Percentiles rank a stretch among this genome's conserved stretches.
Evolutionary conservation across 1,140 invertebrate species (phyloP).

Genomic region (Adelges cooleyi): DNA sequence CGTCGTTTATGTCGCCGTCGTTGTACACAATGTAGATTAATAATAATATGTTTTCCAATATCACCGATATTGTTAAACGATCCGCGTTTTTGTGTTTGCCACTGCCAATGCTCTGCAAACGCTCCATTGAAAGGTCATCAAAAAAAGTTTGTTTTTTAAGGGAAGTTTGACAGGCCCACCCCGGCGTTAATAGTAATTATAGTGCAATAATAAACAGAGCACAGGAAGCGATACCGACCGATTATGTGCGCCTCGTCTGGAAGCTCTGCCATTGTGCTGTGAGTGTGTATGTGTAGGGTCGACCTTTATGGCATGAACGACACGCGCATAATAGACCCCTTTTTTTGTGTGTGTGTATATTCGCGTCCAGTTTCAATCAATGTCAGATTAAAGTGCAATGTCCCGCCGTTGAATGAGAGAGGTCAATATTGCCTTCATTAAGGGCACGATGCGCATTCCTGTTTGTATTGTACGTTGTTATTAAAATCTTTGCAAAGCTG

Average conservation of each 20-base stretch:
- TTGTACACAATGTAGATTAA: too few species aligned
- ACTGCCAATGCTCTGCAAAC: too few species aligned
- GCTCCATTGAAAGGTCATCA: slow-evolving; percentile 8
- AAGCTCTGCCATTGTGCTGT: slow-evolving; percentile 16
- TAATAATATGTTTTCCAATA: too few species aligned
- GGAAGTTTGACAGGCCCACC: not conserved
- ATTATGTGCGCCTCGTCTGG: slow-evolving; percentile 1
- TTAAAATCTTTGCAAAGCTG: too few species aligned
- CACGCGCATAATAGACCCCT: slow-evolving; percentile 10
- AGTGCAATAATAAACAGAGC: slow-evolving; percentile 21
- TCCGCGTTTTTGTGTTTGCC: too few species aligned
- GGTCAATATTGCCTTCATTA: slow-evolving; percentile 27
- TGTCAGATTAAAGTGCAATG: slow-evolving; percentile 27
- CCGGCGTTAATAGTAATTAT: slow-evolving; percentile 10
- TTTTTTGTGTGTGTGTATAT: too few species aligned
- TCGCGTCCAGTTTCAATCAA: slow-evolving; percentile 14
- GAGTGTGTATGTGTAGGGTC: slow-evolving; percentile 14
- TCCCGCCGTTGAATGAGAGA: slow-evolving; percentile 14
- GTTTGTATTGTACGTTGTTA: too few species aligned
- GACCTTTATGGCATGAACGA: not conserved
- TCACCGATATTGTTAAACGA: too few species aligned
- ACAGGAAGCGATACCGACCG: not conserved
- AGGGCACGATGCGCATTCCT: too few species aligned
- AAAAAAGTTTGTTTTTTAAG: slow-evolving; percentile 22
- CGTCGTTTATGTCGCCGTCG: too few species aligned